Percentiles rank a stretch among this genome's conserved stretches.
Conservation (phyloP, 2,888 invertebrate species). For the Lepetodrilus schrolli region DNA sequence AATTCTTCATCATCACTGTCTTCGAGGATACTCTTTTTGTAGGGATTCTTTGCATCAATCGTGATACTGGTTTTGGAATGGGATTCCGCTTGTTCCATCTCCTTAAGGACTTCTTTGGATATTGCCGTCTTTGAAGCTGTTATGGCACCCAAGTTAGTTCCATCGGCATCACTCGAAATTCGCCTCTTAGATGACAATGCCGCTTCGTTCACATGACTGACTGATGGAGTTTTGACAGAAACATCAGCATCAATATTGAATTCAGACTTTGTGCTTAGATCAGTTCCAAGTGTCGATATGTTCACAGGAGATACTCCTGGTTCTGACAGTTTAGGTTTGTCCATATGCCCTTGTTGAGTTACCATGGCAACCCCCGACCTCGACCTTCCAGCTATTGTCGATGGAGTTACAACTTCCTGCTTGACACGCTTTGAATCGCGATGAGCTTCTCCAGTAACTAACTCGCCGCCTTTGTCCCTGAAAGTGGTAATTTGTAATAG, state of each 20-base stretch:
- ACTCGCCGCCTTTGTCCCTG: no score
- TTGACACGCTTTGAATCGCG: slow-evolving; percentile 32
- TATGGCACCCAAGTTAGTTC: not conserved
- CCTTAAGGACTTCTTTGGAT: not conserved
- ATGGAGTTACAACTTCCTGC: slow-evolving; percentile 36
- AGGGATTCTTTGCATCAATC: no score
- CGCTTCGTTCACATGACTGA: no score
- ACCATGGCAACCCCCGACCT: slow-evolving; percentile 4
- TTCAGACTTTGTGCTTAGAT: not conserved
- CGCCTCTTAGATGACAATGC: no score
- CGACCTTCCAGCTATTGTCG: slow-evolving; percentile 12
- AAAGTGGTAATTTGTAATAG: no score
- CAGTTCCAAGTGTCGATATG: not conserved
- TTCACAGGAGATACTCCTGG: not conserved
- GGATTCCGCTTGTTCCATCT: not conserved
- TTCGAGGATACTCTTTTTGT: not conserved
- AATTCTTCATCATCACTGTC: slow-evolving; percentile 10
- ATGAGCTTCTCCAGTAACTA: not conserved
- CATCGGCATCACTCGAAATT: not conserved
- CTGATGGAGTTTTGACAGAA: not conserved
- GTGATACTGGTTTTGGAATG: no score
- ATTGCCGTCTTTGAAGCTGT: not conserved
- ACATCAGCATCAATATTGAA: not conserved
- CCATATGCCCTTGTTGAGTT: not conserved
- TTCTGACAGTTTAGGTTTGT: not conserved